phyloP scores from a whole-genome alignment of 2,797 vertebrate genomes.

The Microtus obscurus region DNA sequence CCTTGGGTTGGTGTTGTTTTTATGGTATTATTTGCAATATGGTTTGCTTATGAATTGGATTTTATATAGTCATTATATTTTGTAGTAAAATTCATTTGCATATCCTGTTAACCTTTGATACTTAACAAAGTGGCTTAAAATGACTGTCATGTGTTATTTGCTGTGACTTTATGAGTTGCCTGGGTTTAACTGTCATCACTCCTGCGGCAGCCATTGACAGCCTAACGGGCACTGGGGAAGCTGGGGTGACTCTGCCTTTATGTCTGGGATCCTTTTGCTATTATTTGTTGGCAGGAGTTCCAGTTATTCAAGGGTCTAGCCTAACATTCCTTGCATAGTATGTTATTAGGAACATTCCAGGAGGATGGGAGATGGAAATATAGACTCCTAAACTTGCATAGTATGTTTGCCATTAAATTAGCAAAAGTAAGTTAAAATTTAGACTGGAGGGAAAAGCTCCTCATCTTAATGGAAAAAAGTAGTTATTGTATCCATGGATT shows the following conservation, averaged over 20 bases:
- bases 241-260: background rate
- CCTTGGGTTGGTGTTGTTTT: conserved; percentile 6
- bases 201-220: background rate
- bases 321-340: background rate
- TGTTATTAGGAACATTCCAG: background rate
- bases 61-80: conserved; percentile 55
- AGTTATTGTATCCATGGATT: background rate
- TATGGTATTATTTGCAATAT: background rate
- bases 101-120: conserved; percentile 25
- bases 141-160: background rate
- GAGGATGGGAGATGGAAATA: background rate
- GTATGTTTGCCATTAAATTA: background rate
- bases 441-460: background rate
- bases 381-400: background rate
- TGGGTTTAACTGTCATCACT: background rate
- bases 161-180: background rate
- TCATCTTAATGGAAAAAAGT: background rate
- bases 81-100: conserved; percentile 44
- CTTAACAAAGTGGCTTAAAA: background rate
- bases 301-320: background rate
- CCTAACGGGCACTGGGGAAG: background rate
- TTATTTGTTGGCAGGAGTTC: background rate
- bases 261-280: background rate
- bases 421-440: background rate
- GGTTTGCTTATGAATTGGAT: conserved; percentile 34